Conservation (phyloP, 1,140 invertebrate species). For the Mercenaria mercenaria region DNA sequence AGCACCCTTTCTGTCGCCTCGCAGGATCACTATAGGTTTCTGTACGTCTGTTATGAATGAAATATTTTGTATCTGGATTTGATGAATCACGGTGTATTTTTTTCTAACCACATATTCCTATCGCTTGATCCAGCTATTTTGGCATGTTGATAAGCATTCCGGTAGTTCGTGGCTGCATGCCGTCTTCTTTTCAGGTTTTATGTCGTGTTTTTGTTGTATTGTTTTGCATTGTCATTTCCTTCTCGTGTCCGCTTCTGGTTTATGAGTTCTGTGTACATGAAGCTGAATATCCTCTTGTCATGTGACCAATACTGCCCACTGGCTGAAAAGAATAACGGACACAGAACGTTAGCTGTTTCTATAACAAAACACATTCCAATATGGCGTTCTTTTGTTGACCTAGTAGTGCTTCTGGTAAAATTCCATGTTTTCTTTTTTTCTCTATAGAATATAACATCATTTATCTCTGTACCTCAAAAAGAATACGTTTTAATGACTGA, state of each 20-base stretch:
- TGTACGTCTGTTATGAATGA: conserved; percentile 57
- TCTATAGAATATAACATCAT: too few relatives aligned
- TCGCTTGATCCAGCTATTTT: not conserved
- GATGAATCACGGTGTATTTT: conserved; percentile 2
- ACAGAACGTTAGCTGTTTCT: conserved; percentile 8
- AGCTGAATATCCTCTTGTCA: conserved; percentile 17
- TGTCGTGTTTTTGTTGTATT: not conserved
- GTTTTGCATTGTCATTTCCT: not conserved
- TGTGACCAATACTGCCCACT: conserved; percentile 58
- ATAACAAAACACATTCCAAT: conserved; percentile 47
- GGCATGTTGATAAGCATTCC: not conserved
- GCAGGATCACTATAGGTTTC: conserved; percentile 34
- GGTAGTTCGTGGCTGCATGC: not conserved
- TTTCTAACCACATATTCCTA: not conserved
- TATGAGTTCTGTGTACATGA: conserved; percentile 49
- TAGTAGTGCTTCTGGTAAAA: not conserved
- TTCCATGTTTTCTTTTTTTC: too few relatives aligned
- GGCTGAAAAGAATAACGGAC: conserved; percentile 60
- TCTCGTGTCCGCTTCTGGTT: conserved; percentile 1
- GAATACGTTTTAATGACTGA: too few relatives aligned
- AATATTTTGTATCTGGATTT: conserved; percentile 21
- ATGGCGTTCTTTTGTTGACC: conserved; percentile 34
- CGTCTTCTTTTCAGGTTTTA: not conserved
- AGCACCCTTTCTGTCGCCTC: conserved; percentile 50
- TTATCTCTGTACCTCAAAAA: too few relatives aligned